Base-by-base conservation (phyloP, 2,797 vertebrate genomes). In the Echiichthys vipera region DNA sequence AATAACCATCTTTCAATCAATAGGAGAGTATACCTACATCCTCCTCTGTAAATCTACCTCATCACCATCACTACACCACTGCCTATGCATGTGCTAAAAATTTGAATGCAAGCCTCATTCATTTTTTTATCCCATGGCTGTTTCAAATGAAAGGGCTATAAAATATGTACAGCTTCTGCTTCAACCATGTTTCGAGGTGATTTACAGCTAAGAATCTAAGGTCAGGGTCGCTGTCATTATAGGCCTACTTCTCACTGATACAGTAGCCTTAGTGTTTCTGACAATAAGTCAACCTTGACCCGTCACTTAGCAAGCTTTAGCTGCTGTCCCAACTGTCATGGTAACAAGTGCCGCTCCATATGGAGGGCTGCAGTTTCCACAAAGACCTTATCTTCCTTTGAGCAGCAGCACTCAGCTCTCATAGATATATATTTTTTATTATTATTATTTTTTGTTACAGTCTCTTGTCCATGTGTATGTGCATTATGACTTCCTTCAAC, bases 241-340 rank as follows among this genome's bases (percentile, higher is more conserved):
- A n/a, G n/a, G n/a, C n/a, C n/a, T n/a, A 30, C 24, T 36, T 62
- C 25, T 47, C 12, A 27, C 25, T 34, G 45, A 49, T 37, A 29
- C n/a, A 36, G 34, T 14, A 36, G 34, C 11, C 34, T 36, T 20
- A 46, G 42, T 24, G 50, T 62, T 79, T 65, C 30, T 61, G 61
- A 80, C 46, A 78, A 62, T 54, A 68, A 55, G 24, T 54, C 7
- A 74, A 80, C 77, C 83, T 87, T 86, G 83, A 84, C 86, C 80
- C 49, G n/a, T 71, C 30, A 55, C 37, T n/a, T 46, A 67, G 63
- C 40, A 32, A 39, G 18, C 46, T 45, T 51, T 36, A 27, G 50
- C 77, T 73, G 54, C 59, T 50, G 43, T 66, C 76, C 81, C 76
- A 43, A 66, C 61, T 64, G 54, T 84, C 66, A 24, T 36, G 20